phyloP scores from a whole-genome alignment of 2,797 vertebrate species.

The Enteromius mattozi region DNA sequence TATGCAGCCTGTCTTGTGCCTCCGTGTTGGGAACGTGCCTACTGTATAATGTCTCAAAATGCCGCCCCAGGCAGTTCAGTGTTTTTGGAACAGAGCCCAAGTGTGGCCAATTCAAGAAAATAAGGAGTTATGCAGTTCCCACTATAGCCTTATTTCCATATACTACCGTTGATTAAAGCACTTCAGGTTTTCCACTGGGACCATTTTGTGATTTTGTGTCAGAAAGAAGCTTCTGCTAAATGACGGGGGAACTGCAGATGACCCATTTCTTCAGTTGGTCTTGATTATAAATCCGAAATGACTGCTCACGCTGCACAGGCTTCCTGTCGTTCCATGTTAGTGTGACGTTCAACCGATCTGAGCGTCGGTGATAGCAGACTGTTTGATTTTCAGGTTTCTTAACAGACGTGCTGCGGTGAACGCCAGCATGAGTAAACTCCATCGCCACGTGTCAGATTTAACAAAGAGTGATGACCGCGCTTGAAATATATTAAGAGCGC shows the following conservation, averaged over 20 bases:
- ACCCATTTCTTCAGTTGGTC: constrained; percentile 19
- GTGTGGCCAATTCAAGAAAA: background rate
- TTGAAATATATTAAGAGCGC: background rate
- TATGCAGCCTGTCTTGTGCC: background rate
- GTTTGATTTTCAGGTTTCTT: constrained; percentile 31
- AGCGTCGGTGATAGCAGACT: background rate
- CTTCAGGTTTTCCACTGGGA: constrained; percentile 7
- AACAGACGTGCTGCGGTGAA: background rate
- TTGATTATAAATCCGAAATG: constrained; percentile 29
- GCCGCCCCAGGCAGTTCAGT: background rate
- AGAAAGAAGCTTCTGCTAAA: constrained; percentile 14
- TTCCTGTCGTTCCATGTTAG: constrained; percentile 36
- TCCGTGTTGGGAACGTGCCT: background rate
- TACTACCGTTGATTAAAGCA: constrained; percentile 8
- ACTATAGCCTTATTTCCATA: background rate
- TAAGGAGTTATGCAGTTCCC: background rate
- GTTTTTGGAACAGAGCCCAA: background rate
- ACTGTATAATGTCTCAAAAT: background rate
- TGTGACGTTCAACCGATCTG: constrained; percentile 15
- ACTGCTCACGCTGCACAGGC: background rate
- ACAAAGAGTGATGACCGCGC: constrained; percentile 12
- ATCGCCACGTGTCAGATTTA: constrained; percentile 7
- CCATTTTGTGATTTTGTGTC: constrained; percentile 4
- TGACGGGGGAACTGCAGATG: constrained; percentile 6
- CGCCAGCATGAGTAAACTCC: constrained; percentile 1